Base-by-base conservation (phyloP, 2,888 invertebrate genomes). In the Tethea ocularis region DNA sequence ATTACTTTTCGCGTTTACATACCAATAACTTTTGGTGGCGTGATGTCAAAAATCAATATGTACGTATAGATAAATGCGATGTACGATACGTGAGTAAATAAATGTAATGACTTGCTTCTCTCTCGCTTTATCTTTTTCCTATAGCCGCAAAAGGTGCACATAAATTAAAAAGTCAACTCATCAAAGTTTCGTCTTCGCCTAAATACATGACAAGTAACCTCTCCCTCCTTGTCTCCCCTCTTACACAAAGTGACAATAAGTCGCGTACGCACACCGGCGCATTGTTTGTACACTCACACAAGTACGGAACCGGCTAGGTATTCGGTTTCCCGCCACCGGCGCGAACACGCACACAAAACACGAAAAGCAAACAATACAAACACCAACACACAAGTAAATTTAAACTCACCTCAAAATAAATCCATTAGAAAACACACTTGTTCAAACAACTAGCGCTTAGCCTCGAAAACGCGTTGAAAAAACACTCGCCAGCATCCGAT, bases 381-480 rank as follows among this genome's bases (percentile, higher is more conserved):
- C 91, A 92, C 92, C 86, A 88, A 89, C 92, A 92, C 87, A 87
- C 88, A 89, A 91, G 92, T 92, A 92, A 92, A 91, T 91, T 93
- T 92, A 89, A 92, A 92, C 92, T 93, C 92, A 93, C 93, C 93
- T 93, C 91, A 93, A 92, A 93, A 93, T 92, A 93, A 92, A 92
- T 92, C 93, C 93, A 93, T 93, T 93, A 93, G 93, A 93, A 93
- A 92, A 93, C 92, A 93, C 93, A 93, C 91, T 93, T 92, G 93
- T 93, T 92, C 91, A 93, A 93, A 93, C 92, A 93, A 89, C 91
- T 90, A 92, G 88, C 92, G 92, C 91, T 91, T 90, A 92, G 91
- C 92, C 92, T 92, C 92, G 92, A 91, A 93, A 91, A 91, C 90
- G 89, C 90, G 90, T 90, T 90, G 91, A 92, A 93, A 93, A 92